Base-by-base conservation (phyloP, 2,113 vertebrate species). In the Pelodiscus sinensis region DNA sequence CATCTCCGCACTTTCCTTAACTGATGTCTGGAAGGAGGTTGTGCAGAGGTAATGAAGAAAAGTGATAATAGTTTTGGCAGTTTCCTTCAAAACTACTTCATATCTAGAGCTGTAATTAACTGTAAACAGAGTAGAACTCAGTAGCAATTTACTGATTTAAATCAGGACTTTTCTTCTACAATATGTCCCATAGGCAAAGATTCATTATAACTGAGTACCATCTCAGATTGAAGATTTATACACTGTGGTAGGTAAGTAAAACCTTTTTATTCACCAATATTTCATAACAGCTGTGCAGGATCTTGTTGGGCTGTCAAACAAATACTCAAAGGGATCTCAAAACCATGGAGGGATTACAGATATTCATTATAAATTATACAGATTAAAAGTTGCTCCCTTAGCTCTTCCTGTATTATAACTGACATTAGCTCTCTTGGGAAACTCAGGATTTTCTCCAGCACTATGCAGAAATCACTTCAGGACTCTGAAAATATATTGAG, bases 401-500 rank as follows among this genome's bases (percentile, higher is more conserved):
- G 9, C 3, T 93, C n/a, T 56, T 90, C 57, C 75, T 71, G 3
- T 75, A 31, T 84, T 95, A 94, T 83, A 77, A 62, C 3, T 57
- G 9, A 19, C 25, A 86, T 84, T 92, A 90, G 96, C 58, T 13
- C 86, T 77, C 21, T 11, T 5, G n/a, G 3, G 9, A 92, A 95
- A 88, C 13, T 31, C 18, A 2, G 6, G 51, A 77, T 84, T 94
- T 86, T 54, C 78, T 86, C 81, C 60, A 86, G 62, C 54, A 79
- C 57, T 83, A 22, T 44, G 52, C 50, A 82, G 90, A 89, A 77
- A 9, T 82, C 85, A 86, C 71, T 25, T 90, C 31, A 82, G 35
- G 50, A 5, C 54, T 50, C 85, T 92, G 85, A 93, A 92, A 94
- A 92, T 50, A 83, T 6, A 58, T 55, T 3, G 81, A 94, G 89